phyloP scores from a whole-genome alignment of 2,113 vertebrate species.

The Triplophysa siluroides region DNA sequence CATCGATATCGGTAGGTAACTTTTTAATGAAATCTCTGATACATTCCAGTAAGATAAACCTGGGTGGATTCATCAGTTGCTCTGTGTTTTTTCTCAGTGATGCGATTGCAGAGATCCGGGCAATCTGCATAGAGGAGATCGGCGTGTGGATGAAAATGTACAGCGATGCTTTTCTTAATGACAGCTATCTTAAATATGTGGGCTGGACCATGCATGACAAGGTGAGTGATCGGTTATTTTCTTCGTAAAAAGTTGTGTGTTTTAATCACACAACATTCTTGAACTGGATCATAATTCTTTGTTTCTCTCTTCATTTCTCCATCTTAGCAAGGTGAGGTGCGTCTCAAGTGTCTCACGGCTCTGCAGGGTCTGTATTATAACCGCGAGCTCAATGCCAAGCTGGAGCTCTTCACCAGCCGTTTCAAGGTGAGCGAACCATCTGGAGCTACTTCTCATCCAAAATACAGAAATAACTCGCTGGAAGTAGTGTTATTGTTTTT shows the following conservation, averaged over 20 bases:
- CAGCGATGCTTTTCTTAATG: slow-evolving; percentile 98
- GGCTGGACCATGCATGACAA: slow-evolving; percentile 99
- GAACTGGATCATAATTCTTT: neutral
- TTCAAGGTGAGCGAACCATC: slow-evolving; percentile 86
- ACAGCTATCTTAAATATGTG: slow-evolving; percentile 99
- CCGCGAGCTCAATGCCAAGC: slow-evolving; percentile 96
- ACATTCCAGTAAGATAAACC: neutral
- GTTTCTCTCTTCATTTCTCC: neutral
- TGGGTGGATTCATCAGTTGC: neutral
- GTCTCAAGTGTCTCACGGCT: slow-evolving; percentile 98
- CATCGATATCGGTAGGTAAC: slow-evolving; percentile 90
- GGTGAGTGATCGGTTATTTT: slow-evolving; percentile 70
- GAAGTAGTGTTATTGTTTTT: neutral
- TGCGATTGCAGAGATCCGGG: slow-evolving; percentile 98
- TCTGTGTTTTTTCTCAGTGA: slow-evolving; percentile 75
- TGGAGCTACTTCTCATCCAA: slow-evolving; percentile 36
- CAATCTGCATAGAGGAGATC: slow-evolving; percentile 99
- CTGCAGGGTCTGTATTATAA: slow-evolving; percentile 99
- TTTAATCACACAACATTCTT: neutral
- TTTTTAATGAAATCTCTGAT: neutral
- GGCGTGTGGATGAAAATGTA: slow-evolving; percentile 99
- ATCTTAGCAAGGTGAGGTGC: slow-evolving; percentile 95
- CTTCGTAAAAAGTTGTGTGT: neutral
- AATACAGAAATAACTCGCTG: neutral
- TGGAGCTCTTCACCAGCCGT: slow-evolving; percentile 98